These are phyloP conservation scores for Alexandromys fortis DNA, from an alignment of 2,113 vertebrate species.

Conservation along the genomic window DNA sequence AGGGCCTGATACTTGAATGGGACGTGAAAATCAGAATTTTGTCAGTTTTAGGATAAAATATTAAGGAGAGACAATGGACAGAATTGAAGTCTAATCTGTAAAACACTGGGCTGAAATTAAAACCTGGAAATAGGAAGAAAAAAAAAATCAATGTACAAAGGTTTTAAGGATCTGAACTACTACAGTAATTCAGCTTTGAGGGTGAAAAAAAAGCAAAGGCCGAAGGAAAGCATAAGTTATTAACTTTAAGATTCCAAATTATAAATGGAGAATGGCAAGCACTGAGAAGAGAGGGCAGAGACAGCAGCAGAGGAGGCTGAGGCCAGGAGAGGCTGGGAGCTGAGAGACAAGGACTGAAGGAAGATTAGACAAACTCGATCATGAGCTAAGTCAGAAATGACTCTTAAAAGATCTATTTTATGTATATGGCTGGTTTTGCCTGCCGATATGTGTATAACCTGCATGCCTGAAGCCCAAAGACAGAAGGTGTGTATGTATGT, in stretches of 20 bases:
- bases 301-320: not conserved
- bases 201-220: not conserved
- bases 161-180: slow-evolving; percentile 42
- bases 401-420: not conserved
- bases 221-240: not conserved
- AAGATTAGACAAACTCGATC: not conserved
- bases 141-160: slow-evolving; percentile 36
- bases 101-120: slow-evolving; percentile 39
- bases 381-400: not conserved
- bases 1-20: slow-evolving; percentile 52
- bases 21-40: slow-evolving; percentile 11
- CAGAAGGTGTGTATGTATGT: not conserved
- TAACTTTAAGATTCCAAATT: slow-evolving; percentile 56
- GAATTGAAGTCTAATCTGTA: slow-evolving; percentile 25
- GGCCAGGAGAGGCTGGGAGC: not conserved
- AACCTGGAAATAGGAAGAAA: slow-evolving; percentile 7
- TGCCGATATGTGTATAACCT: not conserved
- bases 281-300: not conserved
- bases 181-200: slow-evolving; percentile 46
- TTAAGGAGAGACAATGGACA: slow-evolving; percentile 23
- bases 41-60: slow-evolving; percentile 40
- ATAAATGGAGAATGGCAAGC: slow-evolving; percentile 30
- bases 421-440: not conserved
- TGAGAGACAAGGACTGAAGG: not conserved
- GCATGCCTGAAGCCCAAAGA: not conserved